Conservation (phyloP, 2,797 vertebrate species). For the Spinibarbus caldwelli region DNA sequence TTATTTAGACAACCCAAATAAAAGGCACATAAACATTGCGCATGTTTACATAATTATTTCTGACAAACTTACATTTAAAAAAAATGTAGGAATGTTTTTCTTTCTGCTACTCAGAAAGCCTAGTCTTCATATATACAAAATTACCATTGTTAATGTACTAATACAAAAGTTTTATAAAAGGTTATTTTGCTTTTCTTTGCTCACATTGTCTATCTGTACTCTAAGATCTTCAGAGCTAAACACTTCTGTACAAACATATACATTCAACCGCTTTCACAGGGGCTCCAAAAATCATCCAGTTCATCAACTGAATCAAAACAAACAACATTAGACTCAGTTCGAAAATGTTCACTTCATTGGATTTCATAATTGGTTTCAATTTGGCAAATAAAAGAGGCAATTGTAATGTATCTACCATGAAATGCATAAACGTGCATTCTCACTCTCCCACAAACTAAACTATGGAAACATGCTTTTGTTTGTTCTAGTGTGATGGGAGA, state of each 20-base stretch:
- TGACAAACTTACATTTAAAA: conserved; percentile 96
- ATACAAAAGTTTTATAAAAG: conserved; percentile 99
- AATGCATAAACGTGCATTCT: conserved; percentile 66
- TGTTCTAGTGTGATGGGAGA: conserved; percentile 63
- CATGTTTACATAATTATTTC: conserved; percentile 99
- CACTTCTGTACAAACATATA: conserved; percentile 92
- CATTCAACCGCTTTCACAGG: conserved; percentile 87
- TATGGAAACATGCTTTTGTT: conserved; percentile 74
- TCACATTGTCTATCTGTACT: conserved; percentile 83
- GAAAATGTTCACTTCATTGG: conserved; percentile 71
- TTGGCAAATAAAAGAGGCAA: conserved; percentile 77
- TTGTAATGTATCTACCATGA: conserved; percentile 71
- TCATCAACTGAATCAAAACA: conserved; percentile 65
- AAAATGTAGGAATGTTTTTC: conserved; percentile 99
- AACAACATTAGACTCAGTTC: conserved; percentile 76
- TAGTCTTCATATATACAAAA: conserved; percentile 99
- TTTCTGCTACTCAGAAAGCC: conserved; percentile 99
- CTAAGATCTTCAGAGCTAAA: conserved; percentile 91
- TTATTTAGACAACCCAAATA: conserved; percentile 99
- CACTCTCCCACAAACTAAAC: conserved; percentile 67
- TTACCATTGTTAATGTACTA: conserved; percentile 99
- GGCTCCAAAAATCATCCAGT: conserved; percentile 73
- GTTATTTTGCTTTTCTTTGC: conserved; percentile 85
- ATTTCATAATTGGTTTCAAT: conserved; percentile 72
- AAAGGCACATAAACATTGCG: conserved; percentile 99